Evolutionary conservation across 2,797 vertebrate genomes (phyloP), one percentile per base, ranked within the genome.

Genomic region (Enteromius mattozi): DNA sequence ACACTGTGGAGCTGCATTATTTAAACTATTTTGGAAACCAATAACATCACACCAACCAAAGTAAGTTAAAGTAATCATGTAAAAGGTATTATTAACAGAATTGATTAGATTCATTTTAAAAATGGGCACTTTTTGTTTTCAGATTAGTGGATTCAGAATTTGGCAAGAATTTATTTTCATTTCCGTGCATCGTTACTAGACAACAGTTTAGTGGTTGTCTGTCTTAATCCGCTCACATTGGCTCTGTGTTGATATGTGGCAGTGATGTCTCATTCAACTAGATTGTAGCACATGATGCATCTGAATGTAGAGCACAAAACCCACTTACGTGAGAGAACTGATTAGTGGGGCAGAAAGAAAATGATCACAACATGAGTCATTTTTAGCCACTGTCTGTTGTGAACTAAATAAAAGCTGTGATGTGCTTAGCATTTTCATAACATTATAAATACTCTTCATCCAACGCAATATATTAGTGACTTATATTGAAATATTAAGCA

Each of bases 241-340:
- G 75, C 54, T 35, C 77, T 74, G 30, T 45, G 40, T 56, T 79
- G 40, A 75, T 54, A 70, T 68, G 33, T 59, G 54, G 56, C 56
- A 74, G 61, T 72, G 79, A 49, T 70, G 33, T 56, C 68, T 40
- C 49, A 33, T 80, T 80, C 85, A 89, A 80, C 92, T 87, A 92
- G 95, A 96, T 95, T 96, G 95, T 96, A 96, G 93, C 92, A 93
- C 92, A 92, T 94, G 95, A 96, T 94, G 93, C 93, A 95, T 95
- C 93, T 97, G 97, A 99, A 99, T 99, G 97, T 99, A 97, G 94
- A 95, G 92, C 89, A 92, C 90, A 90, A 91, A 90, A 88, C 91
- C 92, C 92, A 89, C 89, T 78, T 88, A 91, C 89, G 37, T 30
- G 35, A 87, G 70, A 37, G 59, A 86, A 72, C 78, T 76, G 74